Evolutionary conservation across 2,888 invertebrate species (phyloP).

Genomic region (Lumbricus terrestris): DNA sequence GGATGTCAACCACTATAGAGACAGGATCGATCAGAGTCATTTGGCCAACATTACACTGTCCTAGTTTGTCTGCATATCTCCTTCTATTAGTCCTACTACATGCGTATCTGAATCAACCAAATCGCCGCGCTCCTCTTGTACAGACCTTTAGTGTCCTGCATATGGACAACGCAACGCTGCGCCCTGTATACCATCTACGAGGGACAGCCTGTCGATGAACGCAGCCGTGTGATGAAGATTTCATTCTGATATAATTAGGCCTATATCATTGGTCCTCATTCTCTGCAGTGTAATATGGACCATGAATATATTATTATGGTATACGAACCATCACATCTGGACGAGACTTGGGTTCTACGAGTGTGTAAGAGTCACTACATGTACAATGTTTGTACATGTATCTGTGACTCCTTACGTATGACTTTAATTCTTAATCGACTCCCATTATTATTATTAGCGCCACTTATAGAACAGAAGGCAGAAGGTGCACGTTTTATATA

Average conservation of each 20-base stretch:
- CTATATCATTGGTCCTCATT: neutral
- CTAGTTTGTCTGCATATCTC: neutral
- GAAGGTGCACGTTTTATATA: no score
- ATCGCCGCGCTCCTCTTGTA: no score
- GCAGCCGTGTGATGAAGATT: neutral
- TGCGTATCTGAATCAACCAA: no score
- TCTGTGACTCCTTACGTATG: neutral
- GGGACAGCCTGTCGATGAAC: neutral
- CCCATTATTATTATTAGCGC: no score
- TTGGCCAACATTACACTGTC: neutral
- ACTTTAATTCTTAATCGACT: neutral
- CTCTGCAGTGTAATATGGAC: no score
- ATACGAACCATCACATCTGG: neutral
- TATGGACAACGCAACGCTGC: neutral
- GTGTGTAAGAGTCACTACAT: neutral
- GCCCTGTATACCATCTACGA: neutral
- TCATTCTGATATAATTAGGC: neutral
- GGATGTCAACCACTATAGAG: neutral
- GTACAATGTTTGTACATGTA: no score
- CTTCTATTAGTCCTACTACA: no score
- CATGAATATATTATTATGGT: no score
- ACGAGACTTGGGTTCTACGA: neutral
- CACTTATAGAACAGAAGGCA: neutral
- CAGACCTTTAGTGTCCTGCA: neutral
- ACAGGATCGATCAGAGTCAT: neutral